Percentiles rank a stretch among this genome's conserved stretches.
Evolutionary conservation across 2,797 vertebrate genomes (phyloP).

Genomic region (Acanthurus lineatus): DNA sequence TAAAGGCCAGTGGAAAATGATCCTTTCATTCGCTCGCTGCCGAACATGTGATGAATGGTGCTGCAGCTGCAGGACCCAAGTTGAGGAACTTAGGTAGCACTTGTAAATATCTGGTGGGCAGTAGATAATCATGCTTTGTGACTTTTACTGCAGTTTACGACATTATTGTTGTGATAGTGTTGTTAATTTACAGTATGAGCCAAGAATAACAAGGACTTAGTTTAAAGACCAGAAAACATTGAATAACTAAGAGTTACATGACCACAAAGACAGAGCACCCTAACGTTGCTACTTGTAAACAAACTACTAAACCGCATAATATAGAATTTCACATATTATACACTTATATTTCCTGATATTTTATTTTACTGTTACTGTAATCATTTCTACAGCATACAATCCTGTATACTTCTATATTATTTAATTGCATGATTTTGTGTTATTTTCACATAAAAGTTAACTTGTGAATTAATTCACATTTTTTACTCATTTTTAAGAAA

Average conservation of each 20-base stretch:
- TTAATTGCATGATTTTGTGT: neutral
- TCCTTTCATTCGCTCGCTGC: conserved; percentile 80
- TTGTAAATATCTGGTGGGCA: conserved; percentile 20
- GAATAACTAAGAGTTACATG: neutral
- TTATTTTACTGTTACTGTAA: neutral
- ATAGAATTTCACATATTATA: neutral
- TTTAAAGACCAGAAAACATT: conserved; percentile 7
- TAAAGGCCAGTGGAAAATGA: conserved; percentile 85
- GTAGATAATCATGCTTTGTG: conserved; percentile 19
- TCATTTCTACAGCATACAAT: neutral
- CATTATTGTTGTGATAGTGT: neutral
- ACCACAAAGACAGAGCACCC: conserved; percentile 1
- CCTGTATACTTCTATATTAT: neutral
- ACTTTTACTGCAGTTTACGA: too few species aligned
- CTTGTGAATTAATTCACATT: neutral
- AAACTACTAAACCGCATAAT: neutral
- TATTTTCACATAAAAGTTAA: neutral
- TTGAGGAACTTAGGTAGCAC: conserved; percentile 21
- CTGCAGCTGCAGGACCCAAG: conserved; percentile 65
- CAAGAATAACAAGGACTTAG: neutral
- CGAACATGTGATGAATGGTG: conserved; percentile 74
- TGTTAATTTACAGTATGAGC: neutral
- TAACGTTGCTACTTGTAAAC: neutral
- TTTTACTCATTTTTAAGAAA: too few species aligned
- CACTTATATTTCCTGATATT: neutral